phyloP scores from a whole-genome alignment of 2,888 invertebrate genomes.

The Salticus scenicus region DNA sequence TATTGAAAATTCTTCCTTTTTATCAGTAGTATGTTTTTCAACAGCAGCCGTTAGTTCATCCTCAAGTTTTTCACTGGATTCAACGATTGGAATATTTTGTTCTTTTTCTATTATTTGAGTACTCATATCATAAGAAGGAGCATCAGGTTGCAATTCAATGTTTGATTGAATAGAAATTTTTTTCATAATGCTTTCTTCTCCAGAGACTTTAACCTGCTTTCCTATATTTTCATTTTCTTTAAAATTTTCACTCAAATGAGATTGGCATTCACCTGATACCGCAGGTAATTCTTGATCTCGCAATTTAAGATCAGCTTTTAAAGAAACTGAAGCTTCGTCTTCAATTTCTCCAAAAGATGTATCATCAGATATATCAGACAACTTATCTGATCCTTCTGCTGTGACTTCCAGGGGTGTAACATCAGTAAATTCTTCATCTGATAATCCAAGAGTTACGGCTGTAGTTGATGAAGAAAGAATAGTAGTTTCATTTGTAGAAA shows the following conservation, averaged over 20 bases:
- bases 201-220: too few relatives aligned
- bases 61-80: background rate
- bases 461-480: background rate
- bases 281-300: background rate
- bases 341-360: constrained; percentile 49
- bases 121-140: too few relatives aligned
- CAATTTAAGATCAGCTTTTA: constrained; percentile 1
- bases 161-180: too few relatives aligned
- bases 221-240: background rate
- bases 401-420: constrained; percentile 45
- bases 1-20: too few relatives aligned
- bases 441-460: constrained; percentile 1
- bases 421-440: constrained; percentile 54
- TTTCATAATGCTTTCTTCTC: too few relatives aligned
- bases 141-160: too few relatives aligned
- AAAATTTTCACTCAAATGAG: background rate
- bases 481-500: background rate
- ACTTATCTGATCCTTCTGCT: constrained; percentile 51
- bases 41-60: background rate
- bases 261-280: background rate
- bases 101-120: too few relatives aligned
- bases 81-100: too few relatives aligned
- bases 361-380: constrained; percentile 49
- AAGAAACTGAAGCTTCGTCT: constrained; percentile 32
- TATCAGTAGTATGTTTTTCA: background rate